Evolutionary conservation across 2,888 invertebrate genomes (phyloP).

Genomic region (Drosophila algonquin): DNA sequence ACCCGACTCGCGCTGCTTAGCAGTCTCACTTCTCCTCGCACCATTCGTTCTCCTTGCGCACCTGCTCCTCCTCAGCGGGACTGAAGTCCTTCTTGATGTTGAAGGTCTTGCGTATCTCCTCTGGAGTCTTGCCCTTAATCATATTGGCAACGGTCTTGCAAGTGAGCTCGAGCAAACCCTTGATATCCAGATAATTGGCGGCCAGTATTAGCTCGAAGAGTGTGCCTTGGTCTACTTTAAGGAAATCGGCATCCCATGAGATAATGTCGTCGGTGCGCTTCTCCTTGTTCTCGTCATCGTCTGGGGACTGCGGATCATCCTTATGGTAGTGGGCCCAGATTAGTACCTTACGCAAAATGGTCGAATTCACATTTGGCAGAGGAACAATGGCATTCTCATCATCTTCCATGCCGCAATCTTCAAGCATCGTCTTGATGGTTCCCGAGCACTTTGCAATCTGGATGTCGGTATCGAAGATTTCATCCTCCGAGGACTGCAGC

Average conservation of each 20-base stretch:
- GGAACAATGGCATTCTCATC: conserved; percentile 59
- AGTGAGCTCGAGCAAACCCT: conserved; percentile 9
- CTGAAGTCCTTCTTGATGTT: conserved; percentile 8
- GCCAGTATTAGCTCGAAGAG: conserved; percentile 23
- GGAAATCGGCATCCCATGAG: conserved; percentile 60
- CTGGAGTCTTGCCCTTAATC: conserved; percentile 16
- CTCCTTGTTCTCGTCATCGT: conserved; percentile 62
- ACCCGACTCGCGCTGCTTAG: not conserved
- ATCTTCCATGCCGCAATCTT: conserved; percentile 61
- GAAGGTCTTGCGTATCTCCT: conserved; percentile 25
- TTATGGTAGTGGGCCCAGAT: conserved; percentile 62
- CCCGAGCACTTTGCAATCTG: conserved; percentile 64
- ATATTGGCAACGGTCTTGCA: conserved; percentile 31
- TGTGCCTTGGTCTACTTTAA: conserved; percentile 55
- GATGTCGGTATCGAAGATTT: conserved; percentile 58
- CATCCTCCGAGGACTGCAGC: conserved; percentile 59
- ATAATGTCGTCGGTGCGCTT: conserved; percentile 62
- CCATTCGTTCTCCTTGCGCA: not conserved
- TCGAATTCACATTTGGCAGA: conserved; percentile 61
- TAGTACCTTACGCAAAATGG: conserved; percentile 56
- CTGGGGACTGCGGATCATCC: conserved; percentile 54
- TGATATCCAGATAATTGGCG: conserved; percentile 29
- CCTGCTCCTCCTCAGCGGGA: not conserved
- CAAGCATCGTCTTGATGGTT: conserved; percentile 59
- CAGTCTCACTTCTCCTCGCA: not conserved